Evolutionary conservation across 1,140 invertebrate species (phyloP).

Genomic region (Bombus superbus): DNA sequence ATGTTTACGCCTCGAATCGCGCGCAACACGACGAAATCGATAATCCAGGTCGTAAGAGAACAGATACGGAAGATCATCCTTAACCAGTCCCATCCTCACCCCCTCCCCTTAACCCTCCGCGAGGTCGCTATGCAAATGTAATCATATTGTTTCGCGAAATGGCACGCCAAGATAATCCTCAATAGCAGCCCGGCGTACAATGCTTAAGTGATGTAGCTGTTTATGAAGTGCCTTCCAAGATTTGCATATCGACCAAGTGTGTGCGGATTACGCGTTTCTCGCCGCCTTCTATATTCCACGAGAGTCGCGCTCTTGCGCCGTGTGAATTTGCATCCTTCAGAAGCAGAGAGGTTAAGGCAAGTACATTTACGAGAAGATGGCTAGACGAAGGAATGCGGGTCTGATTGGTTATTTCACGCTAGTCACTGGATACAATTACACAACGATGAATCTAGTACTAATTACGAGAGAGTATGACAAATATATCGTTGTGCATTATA

Average conservation of each 20-base stretch:
- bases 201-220: slow-evolving; percentile 34
- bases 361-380: neutral
- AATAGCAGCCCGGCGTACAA: slow-evolving; percentile 16
- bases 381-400: no score
- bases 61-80: no score
- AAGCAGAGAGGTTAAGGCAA: neutral
- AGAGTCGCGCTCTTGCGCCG: neutral
- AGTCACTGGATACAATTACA: no score
- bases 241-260: slow-evolving; percentile 36
- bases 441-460: no score
- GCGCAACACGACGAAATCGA: neutral
- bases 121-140: slow-evolving; percentile 15
- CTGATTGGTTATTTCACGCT: no score
- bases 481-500: no score
- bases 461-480: no score
- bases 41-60: neutral
- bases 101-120: neutral
- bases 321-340: slow-evolving; percentile 24
- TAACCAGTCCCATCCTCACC: no score
- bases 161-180: slow-evolving; percentile 33
- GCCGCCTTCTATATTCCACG: neutral
- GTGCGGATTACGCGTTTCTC: slow-evolving; percentile 30
- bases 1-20: neutral
- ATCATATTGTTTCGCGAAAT: slow-evolving; percentile 46
- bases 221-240: slow-evolving; percentile 37